A percentile compares a stretch with the other conserved stretches of the same genome.
These are phyloP conservation scores for Autographa pulchrina DNA, from an alignment of 2,888 invertebrate species.

Conservation along the genomic window DNA sequence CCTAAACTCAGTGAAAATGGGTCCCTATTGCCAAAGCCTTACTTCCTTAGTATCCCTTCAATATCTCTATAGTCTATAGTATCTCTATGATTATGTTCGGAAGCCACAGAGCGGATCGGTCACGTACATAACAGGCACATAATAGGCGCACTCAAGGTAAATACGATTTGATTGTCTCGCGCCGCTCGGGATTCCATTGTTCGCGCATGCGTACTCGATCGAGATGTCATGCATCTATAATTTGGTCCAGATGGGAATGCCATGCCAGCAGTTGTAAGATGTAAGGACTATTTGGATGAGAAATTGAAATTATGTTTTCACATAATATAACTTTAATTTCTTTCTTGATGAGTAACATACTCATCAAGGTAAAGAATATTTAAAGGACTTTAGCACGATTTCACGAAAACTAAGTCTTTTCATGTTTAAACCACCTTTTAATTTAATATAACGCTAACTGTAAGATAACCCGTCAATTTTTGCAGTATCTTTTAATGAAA, in stretches of 20 bases:
- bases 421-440: no score
- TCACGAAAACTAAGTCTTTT: no score
- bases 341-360: no score
- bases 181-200: slow-evolving; percentile 62
- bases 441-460: no score
- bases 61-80: slow-evolving; percentile 11
- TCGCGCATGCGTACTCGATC: slow-evolving; percentile 47
- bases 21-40: not conserved
- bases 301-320: no score
- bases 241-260: slow-evolving; percentile 21
- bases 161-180: slow-evolving; percentile 59
- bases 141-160: slow-evolving; percentile 70
- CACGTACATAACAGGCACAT: slow-evolving; percentile 67
- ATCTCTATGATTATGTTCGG: slow-evolving; percentile 12
- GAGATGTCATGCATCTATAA: slow-evolving; percentile 52
- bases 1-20: no score
- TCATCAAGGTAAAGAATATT: no score
- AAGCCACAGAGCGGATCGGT: slow-evolving; percentile 60
- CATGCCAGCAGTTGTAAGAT: not conserved
- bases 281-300: no score
- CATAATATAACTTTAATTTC: no score
- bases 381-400: no score
- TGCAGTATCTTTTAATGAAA: no score
- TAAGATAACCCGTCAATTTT: no score
- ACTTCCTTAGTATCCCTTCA: not conserved